A percentile compares a stretch with the other conserved stretches of the same genome.
Conservation (phyloP, 2,888 invertebrate species). For the Papilio gigon region DNA sequence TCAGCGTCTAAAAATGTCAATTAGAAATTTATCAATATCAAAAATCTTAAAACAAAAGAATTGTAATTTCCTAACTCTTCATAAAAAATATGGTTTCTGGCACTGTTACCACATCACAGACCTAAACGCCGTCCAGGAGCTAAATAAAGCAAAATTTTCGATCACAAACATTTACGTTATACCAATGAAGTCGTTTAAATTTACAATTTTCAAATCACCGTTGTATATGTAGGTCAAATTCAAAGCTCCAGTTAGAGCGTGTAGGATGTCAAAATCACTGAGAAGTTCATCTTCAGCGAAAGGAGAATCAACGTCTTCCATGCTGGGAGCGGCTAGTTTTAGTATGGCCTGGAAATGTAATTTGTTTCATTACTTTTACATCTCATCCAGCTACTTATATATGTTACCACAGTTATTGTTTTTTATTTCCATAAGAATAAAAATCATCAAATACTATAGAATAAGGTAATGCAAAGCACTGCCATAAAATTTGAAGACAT, state of each 20-base stretch:
- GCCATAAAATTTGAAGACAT: too few species aligned
- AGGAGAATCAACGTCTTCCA: constrained; percentile 64
- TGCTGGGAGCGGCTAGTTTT: constrained; percentile 73
- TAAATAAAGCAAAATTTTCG: too few species aligned
- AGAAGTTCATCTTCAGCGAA: constrained; percentile 64
- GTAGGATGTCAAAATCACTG: constrained; percentile 62
- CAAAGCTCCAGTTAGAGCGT: constrained; percentile 67
- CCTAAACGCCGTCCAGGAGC: too few species aligned
- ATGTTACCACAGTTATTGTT: too few species aligned
- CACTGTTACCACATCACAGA: too few species aligned
- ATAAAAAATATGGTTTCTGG: not conserved
- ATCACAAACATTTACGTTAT: not conserved
- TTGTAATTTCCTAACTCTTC: too few species aligned
- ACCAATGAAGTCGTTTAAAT: constrained; percentile 18
- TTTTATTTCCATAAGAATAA: too few species aligned
- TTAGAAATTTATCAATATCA: not conserved
- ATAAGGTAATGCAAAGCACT: too few species aligned
- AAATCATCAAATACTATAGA: too few species aligned
- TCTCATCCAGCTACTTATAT: too few species aligned
- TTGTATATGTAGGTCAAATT: constrained; percentile 50
- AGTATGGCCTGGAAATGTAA: constrained; percentile 69
- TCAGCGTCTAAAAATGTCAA: constrained; percentile 51
- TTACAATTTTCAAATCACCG: constrained; percentile 42
- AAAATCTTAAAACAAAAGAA: too few species aligned
- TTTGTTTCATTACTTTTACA: constrained; percentile 40